Base-by-base conservation (phyloP, 2,113 vertebrate genomes). In the Muntiacus reevesi region DNA sequence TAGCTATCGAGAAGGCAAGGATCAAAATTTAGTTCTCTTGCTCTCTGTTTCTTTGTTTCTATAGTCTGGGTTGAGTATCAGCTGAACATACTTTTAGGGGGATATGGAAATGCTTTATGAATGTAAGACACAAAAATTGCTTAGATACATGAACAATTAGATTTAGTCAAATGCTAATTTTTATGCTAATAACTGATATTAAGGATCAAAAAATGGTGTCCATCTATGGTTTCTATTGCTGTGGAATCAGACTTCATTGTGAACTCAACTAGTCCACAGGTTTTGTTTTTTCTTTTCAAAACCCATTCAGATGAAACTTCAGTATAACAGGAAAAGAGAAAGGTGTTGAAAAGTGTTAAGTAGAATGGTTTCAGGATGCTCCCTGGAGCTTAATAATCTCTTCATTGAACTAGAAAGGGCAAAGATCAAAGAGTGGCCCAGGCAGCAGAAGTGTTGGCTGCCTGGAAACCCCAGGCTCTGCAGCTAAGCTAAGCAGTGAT, bases 361-460 rank as follows among this genome's bases (percentile, higher is more conserved):
- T 6, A 21, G n/a, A 45, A 47, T 10, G 23, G 30, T 17, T 87
- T 94, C 33, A 47, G 76, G 13, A 25, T 30, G 43, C 90, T 87
- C 62, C 2, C 12, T 4, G 30, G 55, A 59, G 52, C 15, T 95
- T 55, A 55, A 62, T 40, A 14, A 54, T 47, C 55, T 93, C 54
- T 85, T 71, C 90, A 43, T 1, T 91, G 40, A 55, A 74, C 76
- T 33, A 12, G n/a, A 85, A 95, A 93, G 87, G 52, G 25, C 87
- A 97, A 95, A 95, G 82, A 74, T 90, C 82, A 96, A 76, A 90
- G 81, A 89, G 55, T 9, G 1, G 13, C 4, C 15, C 71, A 88
- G 55, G 78, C 6, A 82, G 17, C 1, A 27, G 84, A 19, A 52
- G 8, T 15, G 25, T 16, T n/a, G 6, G 13, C 43, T 64, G 45